Percentiles rank a stretch among this genome's conserved stretches.
Evolutionary conservation across 2,113 vertebrate genomes (phyloP).

Genomic region (Poecile atricapillus): DNA sequence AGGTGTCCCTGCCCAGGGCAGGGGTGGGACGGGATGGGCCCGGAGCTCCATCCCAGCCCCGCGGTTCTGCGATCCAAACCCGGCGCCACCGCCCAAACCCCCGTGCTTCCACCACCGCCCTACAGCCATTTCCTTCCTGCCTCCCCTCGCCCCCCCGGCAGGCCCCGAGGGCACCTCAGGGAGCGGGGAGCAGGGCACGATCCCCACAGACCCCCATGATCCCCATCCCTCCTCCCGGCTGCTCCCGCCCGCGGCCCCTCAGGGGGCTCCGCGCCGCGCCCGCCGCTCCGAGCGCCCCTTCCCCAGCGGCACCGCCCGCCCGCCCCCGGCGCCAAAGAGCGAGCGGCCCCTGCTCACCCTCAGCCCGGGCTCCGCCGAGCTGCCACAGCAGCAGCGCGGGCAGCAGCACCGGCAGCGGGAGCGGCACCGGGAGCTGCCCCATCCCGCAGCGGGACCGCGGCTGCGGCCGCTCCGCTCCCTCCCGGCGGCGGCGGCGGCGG

Average conservation of each 20-base stretch:
- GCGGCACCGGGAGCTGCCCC: not conserved
- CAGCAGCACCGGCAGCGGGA: too few relatives aligned
- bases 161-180: not conserved
- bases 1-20: not conserved
- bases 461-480: not conserved
- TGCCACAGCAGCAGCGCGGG: not conserved
- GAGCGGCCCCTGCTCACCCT: not conserved
- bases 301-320: not conserved
- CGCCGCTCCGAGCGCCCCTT: not conserved
- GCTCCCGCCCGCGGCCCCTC: not conserved
- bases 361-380: not conserved
- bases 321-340: too few relatives aligned
- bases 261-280: not conserved
- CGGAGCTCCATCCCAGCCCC: rapidly evolving
- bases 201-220: too few relatives aligned
- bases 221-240: rapidly evolving
- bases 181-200: not conserved
- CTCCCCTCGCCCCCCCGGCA: not conserved
- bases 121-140: not conserved
- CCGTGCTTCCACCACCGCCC: not conserved
- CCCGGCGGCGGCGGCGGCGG: too few relatives aligned
- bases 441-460: not conserved
- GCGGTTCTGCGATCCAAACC: rapidly evolving
- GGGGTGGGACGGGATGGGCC: rapidly evolving
- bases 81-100: not conserved